These are phyloP conservation scores for Drosophila azteca DNA, from an alignment of 1,140 invertebrate species.

Conservation along the genomic window DNA sequence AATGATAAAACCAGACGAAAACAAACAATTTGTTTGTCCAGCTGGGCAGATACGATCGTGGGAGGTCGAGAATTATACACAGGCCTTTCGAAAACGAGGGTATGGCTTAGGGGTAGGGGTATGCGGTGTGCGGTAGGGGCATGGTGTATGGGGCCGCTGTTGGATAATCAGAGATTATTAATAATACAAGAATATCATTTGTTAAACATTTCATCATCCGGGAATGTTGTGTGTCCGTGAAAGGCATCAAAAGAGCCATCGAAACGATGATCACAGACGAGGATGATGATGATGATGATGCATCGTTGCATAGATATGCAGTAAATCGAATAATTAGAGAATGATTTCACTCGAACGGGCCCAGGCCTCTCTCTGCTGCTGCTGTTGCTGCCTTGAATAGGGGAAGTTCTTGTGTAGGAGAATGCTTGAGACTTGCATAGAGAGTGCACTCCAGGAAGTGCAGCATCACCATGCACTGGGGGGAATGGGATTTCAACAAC, in stretches of 20 bases:
- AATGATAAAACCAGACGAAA: slow-evolving; percentile 46
- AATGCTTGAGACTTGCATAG: background rate
- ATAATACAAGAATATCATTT: slow-evolving; percentile 68
- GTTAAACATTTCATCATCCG: slow-evolving; percentile 55
- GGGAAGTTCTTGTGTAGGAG: slow-evolving; percentile 44
- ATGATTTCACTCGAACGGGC: slow-evolving; percentile 44
- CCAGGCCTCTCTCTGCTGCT: background rate
- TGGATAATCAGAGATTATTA: slow-evolving; percentile 60
- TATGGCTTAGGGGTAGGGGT: no score
- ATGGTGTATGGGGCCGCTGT: background rate
- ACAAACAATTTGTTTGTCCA: slow-evolving; percentile 47
- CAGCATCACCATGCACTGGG: slow-evolving; percentile 13
- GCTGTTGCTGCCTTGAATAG: background rate
- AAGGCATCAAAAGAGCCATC: slow-evolving; percentile 52
- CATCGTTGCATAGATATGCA: slow-evolving; percentile 48
- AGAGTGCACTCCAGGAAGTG: slow-evolving; percentile 6
- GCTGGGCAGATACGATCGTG: slow-evolving; percentile 43
- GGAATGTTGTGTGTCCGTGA: slow-evolving; percentile 58
- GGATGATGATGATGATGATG: slow-evolving; percentile 54
- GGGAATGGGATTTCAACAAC: background rate
- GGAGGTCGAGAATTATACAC: slow-evolving; percentile 45
- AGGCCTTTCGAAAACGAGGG: no score
- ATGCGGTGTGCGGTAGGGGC: no score
- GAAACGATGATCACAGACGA: slow-evolving; percentile 15
- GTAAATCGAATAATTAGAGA: slow-evolving; percentile 38